Evolutionary conservation across 2,113 vertebrate species (phyloP).

Genomic region (Ceyx margarethae): DNA sequence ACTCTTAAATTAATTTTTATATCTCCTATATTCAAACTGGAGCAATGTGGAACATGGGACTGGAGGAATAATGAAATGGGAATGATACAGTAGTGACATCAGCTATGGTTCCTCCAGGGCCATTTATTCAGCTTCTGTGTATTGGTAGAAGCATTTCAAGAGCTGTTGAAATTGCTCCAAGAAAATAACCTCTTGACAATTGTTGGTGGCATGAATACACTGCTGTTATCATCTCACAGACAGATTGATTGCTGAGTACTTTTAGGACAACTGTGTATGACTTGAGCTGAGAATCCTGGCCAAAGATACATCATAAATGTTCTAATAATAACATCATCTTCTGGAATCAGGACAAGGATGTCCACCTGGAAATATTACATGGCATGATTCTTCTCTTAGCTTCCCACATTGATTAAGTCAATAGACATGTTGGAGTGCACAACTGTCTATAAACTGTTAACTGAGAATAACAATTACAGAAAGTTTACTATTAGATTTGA

Average conservation of each 20-base stretch:
- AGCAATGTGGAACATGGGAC: neutral
- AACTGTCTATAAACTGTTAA: neutral
- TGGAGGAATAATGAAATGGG: neutral
- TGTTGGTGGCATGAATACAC: neutral
- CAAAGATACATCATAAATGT: neutral
- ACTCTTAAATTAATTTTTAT: neutral
- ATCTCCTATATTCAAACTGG: neutral
- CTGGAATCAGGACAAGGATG: neutral
- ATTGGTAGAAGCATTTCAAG: neutral
- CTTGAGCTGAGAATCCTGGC: neutral
- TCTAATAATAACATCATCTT: constrained; percentile 28
- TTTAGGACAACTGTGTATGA: neutral
- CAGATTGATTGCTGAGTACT: neutral
- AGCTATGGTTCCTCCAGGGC: neutral
- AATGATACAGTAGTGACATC: neutral
- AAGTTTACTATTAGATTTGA: neutral
- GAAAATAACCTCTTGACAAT: neutral
- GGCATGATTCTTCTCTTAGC: neutral
- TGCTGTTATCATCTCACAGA: fast-evolving
- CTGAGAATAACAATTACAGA: neutral
- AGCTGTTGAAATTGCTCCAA: neutral
- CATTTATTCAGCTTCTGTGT: neutral
- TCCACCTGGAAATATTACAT: constrained; percentile 34
- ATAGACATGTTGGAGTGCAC: neutral
- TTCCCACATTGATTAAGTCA: neutral